These are phyloP conservation scores for Pocillopora meandrina DNA, from an alignment of 92 coral and sea anemone genomes.

Conservation along the genomic window DNA sequence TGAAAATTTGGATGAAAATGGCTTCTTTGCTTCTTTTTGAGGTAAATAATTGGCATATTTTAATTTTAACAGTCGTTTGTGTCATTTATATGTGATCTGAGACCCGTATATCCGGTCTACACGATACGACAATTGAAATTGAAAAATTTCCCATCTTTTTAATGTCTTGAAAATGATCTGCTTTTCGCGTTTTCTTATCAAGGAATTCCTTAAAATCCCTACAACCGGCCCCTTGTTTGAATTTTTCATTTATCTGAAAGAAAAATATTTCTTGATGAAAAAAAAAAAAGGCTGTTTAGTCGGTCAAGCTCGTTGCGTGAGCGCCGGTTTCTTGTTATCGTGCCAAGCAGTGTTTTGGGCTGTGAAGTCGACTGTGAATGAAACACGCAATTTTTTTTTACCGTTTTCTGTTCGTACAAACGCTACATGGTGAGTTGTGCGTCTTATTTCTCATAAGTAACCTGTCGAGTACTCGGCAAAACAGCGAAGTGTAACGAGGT, in stretches of 20 bases:
- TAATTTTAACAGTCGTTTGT: constrained; percentile 12
- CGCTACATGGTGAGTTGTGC: background rate
- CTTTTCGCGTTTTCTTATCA: background rate
- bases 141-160: background rate
- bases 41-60: constrained; percentile 20
- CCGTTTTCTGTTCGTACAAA: background rate
- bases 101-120: constrained; percentile 12
- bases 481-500: background rate
- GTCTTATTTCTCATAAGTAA: background rate
- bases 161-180: background rate
- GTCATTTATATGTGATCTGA: background rate
- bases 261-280: background rate
- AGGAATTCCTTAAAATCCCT: background rate
- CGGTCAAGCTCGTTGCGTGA: constrained; percentile 4
- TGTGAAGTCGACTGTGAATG: constrained; percentile 1
- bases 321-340: constrained; percentile 1
- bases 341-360: constrained; percentile 16
- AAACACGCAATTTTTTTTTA: constrained; percentile 12
- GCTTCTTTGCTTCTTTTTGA: background rate
- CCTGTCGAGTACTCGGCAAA: background rate
- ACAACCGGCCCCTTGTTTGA: background rate
- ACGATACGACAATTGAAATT: background rate
- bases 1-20: constrained; percentile 4
- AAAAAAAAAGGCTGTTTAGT: no score
- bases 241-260: background rate